phyloP scores from a whole-genome alignment of 2,113 vertebrate species.

The Dryoscopus gambensis region DNA sequence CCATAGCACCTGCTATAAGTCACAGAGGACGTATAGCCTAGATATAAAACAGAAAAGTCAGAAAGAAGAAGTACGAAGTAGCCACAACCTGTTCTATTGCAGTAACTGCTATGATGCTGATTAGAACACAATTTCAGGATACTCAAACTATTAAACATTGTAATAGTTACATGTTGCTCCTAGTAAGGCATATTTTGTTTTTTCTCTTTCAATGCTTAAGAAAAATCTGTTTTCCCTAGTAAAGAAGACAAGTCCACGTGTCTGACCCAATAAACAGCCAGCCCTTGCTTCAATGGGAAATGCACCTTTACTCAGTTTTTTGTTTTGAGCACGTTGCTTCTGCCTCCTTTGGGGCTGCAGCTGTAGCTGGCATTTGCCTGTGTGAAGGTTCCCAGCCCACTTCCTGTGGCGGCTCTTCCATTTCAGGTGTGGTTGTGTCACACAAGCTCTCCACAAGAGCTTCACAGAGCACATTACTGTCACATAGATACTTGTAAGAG shows the following conservation, averaged over 20 bases:
- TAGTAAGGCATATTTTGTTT: background rate
- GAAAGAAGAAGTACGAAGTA: background rate
- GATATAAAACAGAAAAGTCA: background rate
- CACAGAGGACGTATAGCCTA: background rate
- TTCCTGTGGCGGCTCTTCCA: slow-evolving; percentile 57
- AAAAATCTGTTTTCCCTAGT: background rate
- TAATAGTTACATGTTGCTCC: background rate
- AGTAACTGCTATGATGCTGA: background rate
- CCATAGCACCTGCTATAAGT: background rate
- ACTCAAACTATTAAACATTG: background rate
- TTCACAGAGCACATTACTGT: slow-evolving; percentile 73
- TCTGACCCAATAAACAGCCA: background rate
- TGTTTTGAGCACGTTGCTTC: background rate
- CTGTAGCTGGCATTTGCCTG: slow-evolving; percentile 79
- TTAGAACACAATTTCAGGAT: background rate
- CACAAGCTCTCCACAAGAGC: slow-evolving; percentile 51
- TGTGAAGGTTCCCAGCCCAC: slow-evolving; percentile 73
- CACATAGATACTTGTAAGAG: slow-evolving; percentile 62
- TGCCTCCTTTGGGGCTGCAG: slow-evolving; percentile 70
- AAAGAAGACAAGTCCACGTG: background rate
- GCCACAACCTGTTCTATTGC: background rate
- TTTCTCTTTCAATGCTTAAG: background rate
- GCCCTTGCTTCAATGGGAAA: background rate
- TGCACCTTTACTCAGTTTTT: background rate
- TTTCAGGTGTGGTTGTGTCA: slow-evolving; percentile 67